Conservation (phyloP, 2,888 invertebrate species). For the Podabrus alpinus region DNA sequence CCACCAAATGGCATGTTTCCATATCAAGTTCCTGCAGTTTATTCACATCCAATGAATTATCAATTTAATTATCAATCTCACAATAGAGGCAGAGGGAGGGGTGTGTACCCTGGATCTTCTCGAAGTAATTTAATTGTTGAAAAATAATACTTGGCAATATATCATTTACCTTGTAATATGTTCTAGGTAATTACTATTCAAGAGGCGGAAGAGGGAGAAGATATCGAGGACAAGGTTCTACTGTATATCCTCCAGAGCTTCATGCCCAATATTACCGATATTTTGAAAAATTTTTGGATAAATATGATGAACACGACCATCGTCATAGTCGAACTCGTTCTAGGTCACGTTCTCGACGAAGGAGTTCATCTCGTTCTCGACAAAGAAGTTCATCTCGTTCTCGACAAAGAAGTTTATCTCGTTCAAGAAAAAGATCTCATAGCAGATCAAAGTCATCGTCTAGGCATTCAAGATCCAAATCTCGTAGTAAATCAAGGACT, state of each 20-base stretch:
- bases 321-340: constrained; percentile 49
- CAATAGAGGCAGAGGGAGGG: constrained; percentile 43
- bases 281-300: constrained; percentile 64
- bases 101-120: constrained; percentile 42
- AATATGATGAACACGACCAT: constrained; percentile 58
- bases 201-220: constrained; percentile 41
- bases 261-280: constrained; percentile 62
- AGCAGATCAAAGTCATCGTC: constrained; percentile 31
- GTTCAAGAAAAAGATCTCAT: constrained; percentile 40
- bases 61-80: constrained; percentile 37
- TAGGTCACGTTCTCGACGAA: not conserved
- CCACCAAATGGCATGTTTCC: constrained; percentile 16
- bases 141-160: constrained; percentile 26
- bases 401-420: constrained; percentile 32
- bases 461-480: constrained; percentile 37
- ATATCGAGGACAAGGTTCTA: constrained; percentile 36
- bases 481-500: constrained; percentile 36
- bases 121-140: constrained; percentile 38
- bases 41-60: constrained; percentile 36
- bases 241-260: constrained; percentile 41
- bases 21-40: constrained; percentile 14
- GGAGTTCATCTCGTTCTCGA: constrained; percentile 50
- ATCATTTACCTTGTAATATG: constrained; percentile 31
- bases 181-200: constrained; percentile 10
- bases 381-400: constrained; percentile 43